A percentile compares a stretch with the other conserved stretches of the same genome.
These are phyloP conservation scores for Ostrea denselamellosa DNA, from an alignment of 1,140 invertebrate species.

Conservation along the genomic window DNA sequence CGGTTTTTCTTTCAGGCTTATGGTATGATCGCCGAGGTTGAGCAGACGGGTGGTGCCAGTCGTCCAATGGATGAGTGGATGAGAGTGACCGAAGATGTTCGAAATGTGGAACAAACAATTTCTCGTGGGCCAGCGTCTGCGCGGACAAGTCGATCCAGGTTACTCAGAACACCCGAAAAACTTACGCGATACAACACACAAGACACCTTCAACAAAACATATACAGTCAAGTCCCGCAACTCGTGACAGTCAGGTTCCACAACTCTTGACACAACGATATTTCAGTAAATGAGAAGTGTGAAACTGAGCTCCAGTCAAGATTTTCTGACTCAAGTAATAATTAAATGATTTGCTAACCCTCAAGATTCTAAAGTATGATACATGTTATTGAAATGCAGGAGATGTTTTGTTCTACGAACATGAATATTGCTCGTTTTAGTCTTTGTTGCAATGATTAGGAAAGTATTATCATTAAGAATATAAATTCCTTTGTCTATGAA, in stretches of 20 bases:
- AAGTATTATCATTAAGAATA: no score
- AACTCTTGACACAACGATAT: not conserved
- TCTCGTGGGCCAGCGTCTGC: slow-evolving; percentile 36
- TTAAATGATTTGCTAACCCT: no score
- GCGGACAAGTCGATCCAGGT: not conserved
- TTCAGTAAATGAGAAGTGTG: no score
- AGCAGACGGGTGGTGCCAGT: slow-evolving; percentile 67
- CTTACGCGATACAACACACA: not conserved
- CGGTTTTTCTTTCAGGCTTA: slow-evolving; percentile 57
- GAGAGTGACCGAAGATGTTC: slow-evolving; percentile 41
- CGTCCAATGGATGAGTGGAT: slow-evolving; percentile 45
- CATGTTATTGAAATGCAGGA: no score
- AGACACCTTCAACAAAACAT: slow-evolving; percentile 5
- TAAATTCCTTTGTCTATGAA: no score
- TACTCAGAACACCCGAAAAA: not conserved
- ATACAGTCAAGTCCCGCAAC: slow-evolving; percentile 19
- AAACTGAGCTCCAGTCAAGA: no score
- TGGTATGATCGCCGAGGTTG: slow-evolving; percentile 74
- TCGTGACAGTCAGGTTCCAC: not conserved
- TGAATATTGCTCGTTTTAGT: no score
- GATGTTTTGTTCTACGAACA: no score
- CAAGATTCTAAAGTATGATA: no score
- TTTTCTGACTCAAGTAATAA: no score
- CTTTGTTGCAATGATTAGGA: no score
- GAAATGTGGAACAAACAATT: slow-evolving; percentile 16